Evolutionary conservation across 2,888 invertebrate genomes (phyloP).

Genomic region (Patella depressa): DNA sequence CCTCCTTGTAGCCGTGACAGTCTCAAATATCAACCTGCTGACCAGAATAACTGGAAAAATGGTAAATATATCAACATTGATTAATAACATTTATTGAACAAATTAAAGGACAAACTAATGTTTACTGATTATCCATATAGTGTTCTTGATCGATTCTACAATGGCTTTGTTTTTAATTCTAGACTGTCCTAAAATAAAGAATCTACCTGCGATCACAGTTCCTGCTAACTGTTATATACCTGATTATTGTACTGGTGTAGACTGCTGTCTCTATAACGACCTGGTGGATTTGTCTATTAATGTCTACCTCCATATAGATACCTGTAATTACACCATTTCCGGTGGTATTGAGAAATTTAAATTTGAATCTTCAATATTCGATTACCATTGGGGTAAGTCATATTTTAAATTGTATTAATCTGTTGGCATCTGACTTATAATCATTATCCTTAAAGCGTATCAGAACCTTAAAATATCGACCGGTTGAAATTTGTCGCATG

Average conservation of each 20-base stretch:
- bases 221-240: slow-evolving; percentile 15
- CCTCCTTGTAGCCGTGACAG: slow-evolving; percentile 13
- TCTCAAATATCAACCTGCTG: slow-evolving; percentile 20
- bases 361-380: slow-evolving; percentile 19
- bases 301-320: slow-evolving; percentile 21
- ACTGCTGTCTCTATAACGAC: slow-evolving; percentile 14
- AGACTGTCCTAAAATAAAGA: neutral
- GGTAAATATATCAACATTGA: neutral
- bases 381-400: slow-evolving; percentile 26
- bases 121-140: too few species aligned
- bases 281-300: slow-evolving; percentile 13
- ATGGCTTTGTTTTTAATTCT: too few species aligned
- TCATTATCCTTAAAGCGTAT: too few species aligned
- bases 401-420: too few species aligned
- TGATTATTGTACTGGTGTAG: slow-evolving; percentile 3
- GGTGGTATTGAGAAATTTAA: slow-evolving; percentile 27
- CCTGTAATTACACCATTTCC: slow-evolving; percentile 19
- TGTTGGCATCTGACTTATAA: too few species aligned
- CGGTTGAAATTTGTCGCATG: too few species aligned
- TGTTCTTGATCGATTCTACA: too few species aligned
- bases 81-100: too few species aligned
- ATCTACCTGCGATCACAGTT: slow-evolving; percentile 3
- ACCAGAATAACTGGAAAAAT: slow-evolving; percentile 14
- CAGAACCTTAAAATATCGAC: too few species aligned
- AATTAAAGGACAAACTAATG: too few species aligned